phyloP scores from a whole-genome alignment of 2,797 vertebrate genomes.

The Acanthis flammea region DNA sequence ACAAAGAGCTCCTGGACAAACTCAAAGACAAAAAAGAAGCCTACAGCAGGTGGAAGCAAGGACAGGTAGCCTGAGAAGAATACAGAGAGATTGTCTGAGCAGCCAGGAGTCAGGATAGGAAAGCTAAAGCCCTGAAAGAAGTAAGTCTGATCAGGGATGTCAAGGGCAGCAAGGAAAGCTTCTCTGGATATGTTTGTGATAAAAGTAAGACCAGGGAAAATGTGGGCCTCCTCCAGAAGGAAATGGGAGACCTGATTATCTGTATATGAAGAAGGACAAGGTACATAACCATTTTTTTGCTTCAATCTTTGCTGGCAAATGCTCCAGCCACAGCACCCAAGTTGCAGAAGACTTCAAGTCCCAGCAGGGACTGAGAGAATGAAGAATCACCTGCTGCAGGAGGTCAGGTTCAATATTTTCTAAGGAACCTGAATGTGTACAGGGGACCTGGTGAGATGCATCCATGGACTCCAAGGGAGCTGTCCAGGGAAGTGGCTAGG shows the following conservation, averaged over 20 bases:
- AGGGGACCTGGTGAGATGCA: not conserved
- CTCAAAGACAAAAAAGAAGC: not conserved
- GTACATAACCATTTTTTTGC: not conserved
- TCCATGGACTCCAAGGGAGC: not conserved
- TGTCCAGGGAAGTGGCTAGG: not conserved
- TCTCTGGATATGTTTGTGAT: accelerated
- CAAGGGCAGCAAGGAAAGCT: not conserved
- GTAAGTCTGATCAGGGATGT: not conserved
- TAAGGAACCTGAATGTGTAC: not conserved
- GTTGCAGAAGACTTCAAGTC: not conserved
- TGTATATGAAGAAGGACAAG: not conserved
- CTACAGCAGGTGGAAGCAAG: not conserved
- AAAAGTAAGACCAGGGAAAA: not conserved
- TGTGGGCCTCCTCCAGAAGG: not conserved
- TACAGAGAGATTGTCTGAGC: not conserved
- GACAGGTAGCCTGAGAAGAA: not conserved
- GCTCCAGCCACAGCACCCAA: not conserved
- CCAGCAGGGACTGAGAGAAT: not conserved
- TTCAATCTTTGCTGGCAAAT: not conserved
- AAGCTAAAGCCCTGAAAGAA: not conserved
- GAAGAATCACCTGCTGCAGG: not conserved
- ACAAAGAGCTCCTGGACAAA: not conserved
- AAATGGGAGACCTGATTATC: not conserved
- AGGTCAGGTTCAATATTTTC: not conserved
- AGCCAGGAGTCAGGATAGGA: not conserved